phyloP scores from a whole-genome alignment of 2,797 vertebrate species.

The Lutra lutra region DNA sequence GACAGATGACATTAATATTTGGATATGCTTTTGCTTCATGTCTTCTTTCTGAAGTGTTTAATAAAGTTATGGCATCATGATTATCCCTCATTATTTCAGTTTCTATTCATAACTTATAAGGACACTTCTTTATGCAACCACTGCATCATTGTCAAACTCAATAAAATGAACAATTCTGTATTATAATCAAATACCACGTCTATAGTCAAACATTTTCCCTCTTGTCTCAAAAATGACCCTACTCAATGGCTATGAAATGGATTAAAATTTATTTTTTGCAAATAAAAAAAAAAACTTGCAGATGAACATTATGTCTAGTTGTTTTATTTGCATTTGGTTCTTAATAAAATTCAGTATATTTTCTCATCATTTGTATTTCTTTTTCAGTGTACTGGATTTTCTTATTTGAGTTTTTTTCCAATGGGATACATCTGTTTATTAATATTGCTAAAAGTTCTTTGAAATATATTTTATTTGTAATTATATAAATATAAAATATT shows the following conservation, averaged over 20 bases:
- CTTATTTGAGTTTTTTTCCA: neutral
- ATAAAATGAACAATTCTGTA: neutral
- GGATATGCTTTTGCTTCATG: neutral
- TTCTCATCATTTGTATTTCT: neutral
- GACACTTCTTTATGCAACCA: neutral
- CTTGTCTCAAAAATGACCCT: neutral
- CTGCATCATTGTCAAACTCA: neutral
- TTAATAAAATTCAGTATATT: neutral
- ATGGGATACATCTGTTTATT: neutral
- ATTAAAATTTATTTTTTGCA: neutral
- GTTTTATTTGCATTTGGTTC: slow-evolving; percentile 33
- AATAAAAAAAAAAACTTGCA: neutral
- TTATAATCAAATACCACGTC: neutral
- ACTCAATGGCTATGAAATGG: slow-evolving; percentile 2
- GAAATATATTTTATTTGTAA: neutral
- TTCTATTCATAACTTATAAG: neutral
- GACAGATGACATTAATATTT: neutral
- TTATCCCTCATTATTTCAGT: neutral
- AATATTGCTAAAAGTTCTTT: neutral
- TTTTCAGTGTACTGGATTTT: neutral
- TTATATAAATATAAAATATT: neutral
- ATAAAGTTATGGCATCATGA: neutral
- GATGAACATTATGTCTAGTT: neutral
- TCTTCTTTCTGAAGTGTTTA: neutral
- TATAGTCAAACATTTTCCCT: neutral